These are phyloP conservation scores for Cecidostiba fungosa DNA, from an alignment of 2,888 invertebrate species.

Conservation along the genomic window DNA sequence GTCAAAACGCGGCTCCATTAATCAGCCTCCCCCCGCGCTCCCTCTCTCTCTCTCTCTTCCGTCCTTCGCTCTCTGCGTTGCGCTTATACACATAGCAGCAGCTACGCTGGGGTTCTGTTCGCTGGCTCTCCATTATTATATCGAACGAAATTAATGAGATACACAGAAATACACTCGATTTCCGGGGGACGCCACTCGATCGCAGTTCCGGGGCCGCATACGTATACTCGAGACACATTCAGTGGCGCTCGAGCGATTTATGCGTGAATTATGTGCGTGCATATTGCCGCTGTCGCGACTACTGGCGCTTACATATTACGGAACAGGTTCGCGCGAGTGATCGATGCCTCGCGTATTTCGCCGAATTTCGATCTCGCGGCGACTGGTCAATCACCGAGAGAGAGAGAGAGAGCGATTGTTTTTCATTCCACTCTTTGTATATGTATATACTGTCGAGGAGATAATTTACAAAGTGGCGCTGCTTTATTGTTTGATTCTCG, in stretches of 20 bases:
- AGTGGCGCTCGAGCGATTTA: slow-evolving; percentile 62
- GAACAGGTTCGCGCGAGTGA: slow-evolving; percentile 57
- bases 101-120: slow-evolving; percentile 41
- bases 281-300: neutral
- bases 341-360: slow-evolving; percentile 50
- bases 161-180: slow-evolving; percentile 80
- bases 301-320: slow-evolving; percentile 31
- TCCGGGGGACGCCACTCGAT: slow-evolving; percentile 66
- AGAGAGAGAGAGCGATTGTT: too few species aligned
- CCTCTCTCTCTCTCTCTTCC: slow-evolving; percentile 31
- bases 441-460: neutral
- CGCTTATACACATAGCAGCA: slow-evolving; percentile 24
- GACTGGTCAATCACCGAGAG: neutral
- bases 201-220: slow-evolving; percentile 13
- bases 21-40: slow-evolving; percentile 71
- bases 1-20: slow-evolving; percentile 78
- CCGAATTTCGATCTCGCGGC: slow-evolving; percentile 32
- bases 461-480: neutral
- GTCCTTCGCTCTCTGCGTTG: neutral
- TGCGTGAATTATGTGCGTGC: slow-evolving; percentile 52
- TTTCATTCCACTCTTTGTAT: neutral
- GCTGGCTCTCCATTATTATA: slow-evolving; percentile 75
- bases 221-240: slow-evolving; percentile 29
- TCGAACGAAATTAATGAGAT: slow-evolving; percentile 80
- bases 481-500: slow-evolving; percentile 6